Conservation (phyloP, 2,797 vertebrate genomes). For the Mycteria americana region DNA sequence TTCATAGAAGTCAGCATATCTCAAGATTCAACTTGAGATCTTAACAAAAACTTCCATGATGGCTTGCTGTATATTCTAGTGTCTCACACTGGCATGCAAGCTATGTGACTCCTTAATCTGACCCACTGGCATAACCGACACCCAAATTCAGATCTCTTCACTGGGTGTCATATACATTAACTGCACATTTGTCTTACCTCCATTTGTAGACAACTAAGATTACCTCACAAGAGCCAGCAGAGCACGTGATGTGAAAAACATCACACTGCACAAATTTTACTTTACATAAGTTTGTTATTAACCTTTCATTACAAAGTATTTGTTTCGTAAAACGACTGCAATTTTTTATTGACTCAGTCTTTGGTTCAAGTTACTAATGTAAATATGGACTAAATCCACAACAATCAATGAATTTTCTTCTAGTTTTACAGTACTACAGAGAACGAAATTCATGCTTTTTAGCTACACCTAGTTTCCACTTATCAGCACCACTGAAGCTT, state of each 20-base stretch:
- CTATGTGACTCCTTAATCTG: fast-evolving
- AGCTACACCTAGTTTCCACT: background rate
- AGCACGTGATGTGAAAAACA: background rate
- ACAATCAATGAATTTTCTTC: background rate
- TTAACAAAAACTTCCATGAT: background rate
- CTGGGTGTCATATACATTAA: fast-evolving
- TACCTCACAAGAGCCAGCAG: background rate
- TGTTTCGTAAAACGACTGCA: background rate
- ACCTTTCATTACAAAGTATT: background rate
- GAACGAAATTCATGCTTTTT: background rate
- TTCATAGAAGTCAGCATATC: fast-evolving
- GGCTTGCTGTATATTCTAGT: background rate
- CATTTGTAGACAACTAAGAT: fast-evolving
- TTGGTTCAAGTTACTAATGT: background rate
- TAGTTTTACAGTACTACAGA: background rate
- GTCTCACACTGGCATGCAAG: background rate
- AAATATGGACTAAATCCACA: background rate
- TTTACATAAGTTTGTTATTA: background rate
- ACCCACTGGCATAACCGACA: background rate
- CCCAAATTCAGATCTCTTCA: background rate
- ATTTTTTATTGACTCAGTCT: background rate
- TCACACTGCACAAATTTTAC: background rate
- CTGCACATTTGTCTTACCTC: background rate
- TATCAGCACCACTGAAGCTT: background rate
- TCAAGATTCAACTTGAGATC: background rate